A percentile compares a stretch with the other conserved stretches of the same genome.
Evolutionary conservation across 2,888 invertebrate species (phyloP).

Genomic region (Lepidochrysops patricia): DNA sequence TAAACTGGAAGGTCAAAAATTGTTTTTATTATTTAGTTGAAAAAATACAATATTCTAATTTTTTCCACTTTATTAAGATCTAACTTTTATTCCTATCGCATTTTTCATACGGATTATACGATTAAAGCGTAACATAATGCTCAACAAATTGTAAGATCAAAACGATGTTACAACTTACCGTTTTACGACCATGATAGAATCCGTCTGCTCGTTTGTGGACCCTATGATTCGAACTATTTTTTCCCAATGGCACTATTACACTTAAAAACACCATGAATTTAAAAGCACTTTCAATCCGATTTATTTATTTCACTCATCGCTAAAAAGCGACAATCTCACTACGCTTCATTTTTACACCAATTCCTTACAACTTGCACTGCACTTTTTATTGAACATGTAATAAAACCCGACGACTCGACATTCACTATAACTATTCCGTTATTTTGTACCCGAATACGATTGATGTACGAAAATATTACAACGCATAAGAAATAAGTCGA

Average conservation of each 20-base stretch:
- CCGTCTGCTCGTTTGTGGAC: slow-evolving; percentile 73
- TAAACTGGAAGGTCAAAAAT: too few relatives aligned
- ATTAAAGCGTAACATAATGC: not conserved
- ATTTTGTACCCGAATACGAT: not conserved
- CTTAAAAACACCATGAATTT: slow-evolving; percentile 69
- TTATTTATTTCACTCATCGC: slow-evolving; percentile 65
- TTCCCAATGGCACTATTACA: slow-evolving; percentile 59
- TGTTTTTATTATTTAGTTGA: too few relatives aligned
- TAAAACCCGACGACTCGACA: not conserved
- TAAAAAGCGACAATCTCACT: slow-evolving; percentile 65
- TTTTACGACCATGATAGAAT: slow-evolving; percentile 76
- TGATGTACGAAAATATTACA: not conserved
- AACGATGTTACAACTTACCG: slow-evolving; percentile 51
- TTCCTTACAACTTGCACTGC: slow-evolving; percentile 54
- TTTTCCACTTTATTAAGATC: not conserved
- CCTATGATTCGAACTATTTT: slow-evolving; percentile 71
- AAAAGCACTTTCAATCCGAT: slow-evolving; percentile 64
- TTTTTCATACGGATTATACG: not conserved
- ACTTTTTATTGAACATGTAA: slow-evolving; percentile 51
- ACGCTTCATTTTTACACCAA: slow-evolving; percentile 57
- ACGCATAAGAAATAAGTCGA: not conserved
- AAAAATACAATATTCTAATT: not conserved
- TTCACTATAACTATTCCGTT: not conserved
- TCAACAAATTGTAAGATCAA: slow-evolving; percentile 2
- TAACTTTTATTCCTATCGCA: not conserved